Percentiles rank a stretch among this genome's conserved stretches.
Evolutionary conservation across 2,113 vertebrate species (phyloP).

Genomic region (Dicrurus megarhynchus): DNA sequence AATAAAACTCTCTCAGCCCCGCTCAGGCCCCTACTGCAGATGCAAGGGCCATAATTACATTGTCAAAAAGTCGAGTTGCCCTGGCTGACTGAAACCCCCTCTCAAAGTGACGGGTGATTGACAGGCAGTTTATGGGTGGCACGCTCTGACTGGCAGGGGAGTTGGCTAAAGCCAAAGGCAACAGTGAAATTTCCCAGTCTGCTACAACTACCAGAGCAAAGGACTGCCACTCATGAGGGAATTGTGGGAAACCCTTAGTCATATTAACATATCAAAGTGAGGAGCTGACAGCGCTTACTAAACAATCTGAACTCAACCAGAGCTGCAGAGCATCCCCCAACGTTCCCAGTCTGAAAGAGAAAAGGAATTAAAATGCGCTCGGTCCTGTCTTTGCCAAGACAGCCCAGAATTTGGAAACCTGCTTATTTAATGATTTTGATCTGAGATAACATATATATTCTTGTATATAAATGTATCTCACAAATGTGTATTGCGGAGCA

Average conservation of each 20-base stretch:
- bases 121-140: conserved; percentile 73
- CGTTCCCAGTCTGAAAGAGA: neutral
- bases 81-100: conserved; percentile 66
- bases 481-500: neutral
- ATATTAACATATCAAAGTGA: conserved; percentile 78
- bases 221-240: conserved; percentile 61
- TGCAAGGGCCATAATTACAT: conserved; percentile 90
- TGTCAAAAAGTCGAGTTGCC: conserved; percentile 86
- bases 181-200: conserved; percentile 72
- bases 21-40: conserved; percentile 74
- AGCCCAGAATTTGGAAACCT: conserved; percentile 60
- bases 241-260: conserved; percentile 71
- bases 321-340: conserved; percentile 36
- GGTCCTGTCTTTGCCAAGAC: conserved; percentile 25
- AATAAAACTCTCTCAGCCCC: conserved; percentile 86
- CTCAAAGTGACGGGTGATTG: conserved; percentile 79
- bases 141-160: conserved; percentile 81
- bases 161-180: conserved; percentile 71
- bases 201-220: conserved; percentile 69
- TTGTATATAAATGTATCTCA: neutral
- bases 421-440: conserved; percentile 76
- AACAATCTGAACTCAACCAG: conserved; percentile 57
- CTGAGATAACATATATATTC: conserved; percentile 53
- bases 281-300: conserved; percentile 71
- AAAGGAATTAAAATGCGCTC: neutral